Evolutionary conservation across 2,888 invertebrate species (phyloP).

Genomic region (Megamerina dolium): DNA sequence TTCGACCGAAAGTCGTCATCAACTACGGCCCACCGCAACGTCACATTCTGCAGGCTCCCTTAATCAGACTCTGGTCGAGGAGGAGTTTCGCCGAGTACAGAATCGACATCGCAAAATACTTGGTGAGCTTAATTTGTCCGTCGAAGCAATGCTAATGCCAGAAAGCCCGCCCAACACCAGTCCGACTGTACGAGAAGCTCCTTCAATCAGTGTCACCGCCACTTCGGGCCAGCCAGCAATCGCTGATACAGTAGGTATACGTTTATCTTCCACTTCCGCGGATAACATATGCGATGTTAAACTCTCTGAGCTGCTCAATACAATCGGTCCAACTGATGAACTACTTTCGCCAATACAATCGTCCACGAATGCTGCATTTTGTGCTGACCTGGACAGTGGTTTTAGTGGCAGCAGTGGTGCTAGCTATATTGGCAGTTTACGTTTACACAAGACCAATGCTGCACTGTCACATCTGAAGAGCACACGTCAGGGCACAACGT

Average conservation of each 20-base stretch:
- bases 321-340: constrained; percentile 53
- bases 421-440: constrained; percentile 68
- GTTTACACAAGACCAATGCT: constrained; percentile 49
- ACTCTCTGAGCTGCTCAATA: constrained; percentile 57
- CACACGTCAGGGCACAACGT: constrained; percentile 25
- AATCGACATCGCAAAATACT: constrained; percentile 75
- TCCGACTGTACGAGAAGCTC: constrained; percentile 45
- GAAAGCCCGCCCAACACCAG: constrained; percentile 54
- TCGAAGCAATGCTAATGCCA: constrained; percentile 88
- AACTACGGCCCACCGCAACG: constrained; percentile 28
- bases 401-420: constrained; percentile 79
- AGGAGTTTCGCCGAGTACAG: constrained; percentile 78
- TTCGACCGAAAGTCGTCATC: constrained; percentile 27
- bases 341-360: constrained; percentile 52
- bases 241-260: constrained; percentile 13
- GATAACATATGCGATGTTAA: constrained; percentile 61
- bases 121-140: constrained; percentile 79
- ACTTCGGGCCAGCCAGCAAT: constrained; percentile 35
- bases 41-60: constrained; percentile 61
- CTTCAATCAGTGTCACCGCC: constrained; percentile 38
- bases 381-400: constrained; percentile 67
- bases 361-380: constrained; percentile 43
- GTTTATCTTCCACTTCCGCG: constrained; percentile 33
- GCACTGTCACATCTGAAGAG: constrained; percentile 34
- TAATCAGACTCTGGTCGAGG: constrained; percentile 69